Evolutionary conservation across 2,888 invertebrate genomes (phyloP), one percentile per base, ranked within the genome.

Genomic region (Sesia apiformis): DNA sequence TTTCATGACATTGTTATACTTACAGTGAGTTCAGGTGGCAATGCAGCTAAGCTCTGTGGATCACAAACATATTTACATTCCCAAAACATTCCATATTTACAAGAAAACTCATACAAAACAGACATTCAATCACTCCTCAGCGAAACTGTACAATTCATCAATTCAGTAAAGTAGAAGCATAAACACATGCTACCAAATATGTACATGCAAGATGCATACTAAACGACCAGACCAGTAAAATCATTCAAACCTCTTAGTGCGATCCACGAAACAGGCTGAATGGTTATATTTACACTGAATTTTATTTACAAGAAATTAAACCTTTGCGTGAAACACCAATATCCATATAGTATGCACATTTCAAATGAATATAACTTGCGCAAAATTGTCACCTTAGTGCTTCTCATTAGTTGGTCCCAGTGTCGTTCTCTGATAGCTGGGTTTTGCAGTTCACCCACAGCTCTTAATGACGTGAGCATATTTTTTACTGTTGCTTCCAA

Each of bases 321-420:
- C 23, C 23, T 8, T 46, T 46, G 8, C 60, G 23, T 46, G 8
- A 46, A 46, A 46, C 46, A 46, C 23, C 46, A 46, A 46, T 57
- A 61, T 61, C 62, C 63, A 64, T 60, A 64, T 63, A 60, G 49
- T 54, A 57, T 55, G 57, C 57, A 23, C 46, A 46, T 8, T 8
- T 46, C n/a, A 8, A 8, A 8, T 46, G 8, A 46, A 8, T 46
- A 23, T 23, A 23, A 23, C 23, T 23, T 23, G 1, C 23, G 2
- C 8, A 8, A 8, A 6, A 5, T n/a, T 49, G 49, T 80, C 73
- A 96, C 96, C 95, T 98, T 98, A 23, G 98, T 98, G 52, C 97
- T 97, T 68, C 94, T 94, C 97, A 98, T 98, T 53, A 98, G 91
- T 82, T 98, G 98, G 74, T 97, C 94, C 98, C 98, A 98, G 85